Evolutionary conservation across 2,113 vertebrate species (phyloP).

Genomic region (Choloepus hoffmanni): DNA sequence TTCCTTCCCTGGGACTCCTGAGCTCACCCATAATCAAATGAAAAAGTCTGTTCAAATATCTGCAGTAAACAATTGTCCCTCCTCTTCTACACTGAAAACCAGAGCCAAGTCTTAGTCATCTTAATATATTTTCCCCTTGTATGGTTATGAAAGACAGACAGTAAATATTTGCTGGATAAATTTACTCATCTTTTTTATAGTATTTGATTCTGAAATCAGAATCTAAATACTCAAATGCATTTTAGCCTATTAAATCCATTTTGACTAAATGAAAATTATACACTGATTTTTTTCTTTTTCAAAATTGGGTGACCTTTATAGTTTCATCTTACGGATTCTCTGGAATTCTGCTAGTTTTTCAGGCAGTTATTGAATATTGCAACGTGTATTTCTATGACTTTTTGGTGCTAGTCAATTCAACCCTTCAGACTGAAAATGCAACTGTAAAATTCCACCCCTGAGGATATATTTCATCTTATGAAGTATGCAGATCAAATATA

Average conservation of each 20-base stretch:
- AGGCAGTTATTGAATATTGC: background rate
- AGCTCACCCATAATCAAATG: background rate
- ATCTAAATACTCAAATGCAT: constrained; percentile 29
- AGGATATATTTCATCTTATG: constrained; percentile 1
- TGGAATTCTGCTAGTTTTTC: background rate
- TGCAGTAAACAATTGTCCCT: background rate
- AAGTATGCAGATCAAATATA: constrained; percentile 9
- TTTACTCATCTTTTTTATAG: background rate
- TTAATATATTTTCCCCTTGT: background rate
- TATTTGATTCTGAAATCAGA: background rate
- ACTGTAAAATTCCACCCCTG: background rate
- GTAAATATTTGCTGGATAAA: constrained; percentile 28
- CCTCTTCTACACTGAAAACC: background rate
- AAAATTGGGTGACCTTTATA: background rate
- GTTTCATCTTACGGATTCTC: background rate
- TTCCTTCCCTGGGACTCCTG: background rate
- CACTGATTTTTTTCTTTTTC: background rate
- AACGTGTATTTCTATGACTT: constrained; percentile 6
- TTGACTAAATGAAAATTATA: background rate
- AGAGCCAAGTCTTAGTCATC: background rate
- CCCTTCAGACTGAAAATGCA: background rate
- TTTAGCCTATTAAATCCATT: background rate
- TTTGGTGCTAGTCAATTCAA: background rate
- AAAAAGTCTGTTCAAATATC: background rate
- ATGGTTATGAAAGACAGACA: background rate